Evolutionary conservation across 2,113 vertebrate species (phyloP), one percentile per base, ranked within the genome.

Genomic region (Lynx canadensis): DNA sequence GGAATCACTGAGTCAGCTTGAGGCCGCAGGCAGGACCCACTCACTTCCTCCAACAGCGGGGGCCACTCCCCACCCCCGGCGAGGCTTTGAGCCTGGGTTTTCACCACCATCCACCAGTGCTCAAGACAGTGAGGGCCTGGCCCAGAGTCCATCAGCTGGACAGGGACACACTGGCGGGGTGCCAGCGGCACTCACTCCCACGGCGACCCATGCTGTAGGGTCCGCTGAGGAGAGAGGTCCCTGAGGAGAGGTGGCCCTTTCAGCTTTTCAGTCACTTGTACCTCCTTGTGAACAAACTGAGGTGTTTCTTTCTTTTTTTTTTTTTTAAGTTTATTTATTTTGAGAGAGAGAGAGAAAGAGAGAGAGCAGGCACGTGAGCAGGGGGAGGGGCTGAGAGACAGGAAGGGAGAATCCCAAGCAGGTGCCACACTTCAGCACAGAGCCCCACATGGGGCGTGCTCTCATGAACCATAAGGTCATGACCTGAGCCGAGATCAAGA

Each of bases 1-100:
- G 87, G 95, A 98, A 97, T 82, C 90, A 84, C 96, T 95, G 97
- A 98, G 80, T 98, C 98, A 97, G 94, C 69, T 23, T 41, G 31
- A 66, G 89, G 74, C 84, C 1, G 11, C 52, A 82, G 89, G 96
- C 84, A 41, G 71, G 92, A 84, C 94, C 71, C 89, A 88, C 96
- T 94, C 94, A 96, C 97, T 98, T 97, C 97, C 97, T 97, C 94
- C 55, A 33, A 3, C n/a, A 25, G 29, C 4, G 1, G 5, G 36
- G 23, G 15, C 57, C 7, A 23, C 16, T 9, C 36, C 52, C 93
- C 21, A 3, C 38, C 63, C 52, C 60, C 21, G 5, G 5, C 55
- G 16, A 29, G 31, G 69, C 55, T 68, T 21, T 0, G 23, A 21
- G 57, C 33, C 48, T 81, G 14, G 33, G 74, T 81, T 63, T 33